These are phyloP conservation scores for Hypotaenidia philippensis DNA, from an alignment of 2,797 vertebrate genomes.

Conservation along the genomic window DNA sequence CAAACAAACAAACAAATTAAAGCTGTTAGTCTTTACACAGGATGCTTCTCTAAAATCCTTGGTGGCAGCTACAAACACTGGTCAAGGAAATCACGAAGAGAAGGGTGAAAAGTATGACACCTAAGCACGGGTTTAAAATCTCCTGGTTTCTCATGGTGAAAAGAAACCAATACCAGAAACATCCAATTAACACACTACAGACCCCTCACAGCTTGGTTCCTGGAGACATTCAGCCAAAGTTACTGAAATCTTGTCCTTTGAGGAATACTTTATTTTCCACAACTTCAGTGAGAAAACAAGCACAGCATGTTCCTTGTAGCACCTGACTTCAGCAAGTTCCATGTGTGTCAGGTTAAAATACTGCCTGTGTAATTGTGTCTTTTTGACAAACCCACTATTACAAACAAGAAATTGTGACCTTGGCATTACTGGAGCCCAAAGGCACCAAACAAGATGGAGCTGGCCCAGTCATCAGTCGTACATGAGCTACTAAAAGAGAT, in stretches of 20 bases:
- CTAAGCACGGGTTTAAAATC: neutral
- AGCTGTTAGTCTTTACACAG: neutral
- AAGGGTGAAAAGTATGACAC: neutral
- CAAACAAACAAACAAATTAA: neutral
- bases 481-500: neutral
- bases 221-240: neutral
- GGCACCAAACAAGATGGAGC: neutral
- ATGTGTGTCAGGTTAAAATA: neutral
- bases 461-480: fast-evolving
- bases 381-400: neutral
- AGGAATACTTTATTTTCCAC: neutral
- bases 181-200: neutral
- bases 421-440: neutral
- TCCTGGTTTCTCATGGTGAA: neutral
- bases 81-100: neutral
- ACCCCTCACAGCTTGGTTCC: neutral
- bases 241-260: neutral
- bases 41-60: neutral
- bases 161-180: neutral
- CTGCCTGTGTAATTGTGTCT: neutral
- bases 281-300: neutral
- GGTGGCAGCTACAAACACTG: neutral
- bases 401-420: neutral
- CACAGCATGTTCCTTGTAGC: neutral
- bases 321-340: neutral